These are phyloP conservation scores for Lasiurus borealis DNA, from an alignment of 2,113 vertebrate genomes.

Conservation along the genomic window DNA sequence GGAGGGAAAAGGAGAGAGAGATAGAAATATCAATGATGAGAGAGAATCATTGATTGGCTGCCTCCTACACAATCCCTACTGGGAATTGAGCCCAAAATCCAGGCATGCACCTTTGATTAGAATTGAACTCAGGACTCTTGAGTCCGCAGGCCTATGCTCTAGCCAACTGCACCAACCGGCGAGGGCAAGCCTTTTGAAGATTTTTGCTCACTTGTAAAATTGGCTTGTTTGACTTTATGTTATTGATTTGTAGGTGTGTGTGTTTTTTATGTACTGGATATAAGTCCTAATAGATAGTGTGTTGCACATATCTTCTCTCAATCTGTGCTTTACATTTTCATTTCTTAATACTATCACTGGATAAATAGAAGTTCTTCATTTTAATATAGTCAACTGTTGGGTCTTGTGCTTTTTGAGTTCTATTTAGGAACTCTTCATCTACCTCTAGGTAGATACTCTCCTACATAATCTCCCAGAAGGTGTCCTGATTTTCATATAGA, in stretches of 20 bases:
- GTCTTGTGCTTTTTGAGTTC: neutral
- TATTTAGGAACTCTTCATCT: neutral
- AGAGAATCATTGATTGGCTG: too few relatives aligned
- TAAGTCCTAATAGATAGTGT: neutral
- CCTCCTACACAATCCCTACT: too few relatives aligned
- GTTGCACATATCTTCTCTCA: neutral
- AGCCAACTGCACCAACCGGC: too few relatives aligned
- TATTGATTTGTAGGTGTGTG: conserved; percentile 7
- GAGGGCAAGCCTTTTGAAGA: neutral
- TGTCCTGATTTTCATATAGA: neutral
- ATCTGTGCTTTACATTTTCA: neutral
- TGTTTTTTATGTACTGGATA: neutral
- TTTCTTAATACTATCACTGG: neutral
- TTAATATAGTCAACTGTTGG: neutral
- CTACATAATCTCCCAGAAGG: neutral
- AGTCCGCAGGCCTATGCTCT: too few relatives aligned
- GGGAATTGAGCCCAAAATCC: too few relatives aligned
- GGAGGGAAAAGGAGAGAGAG: too few relatives aligned
- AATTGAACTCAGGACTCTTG: too few relatives aligned
- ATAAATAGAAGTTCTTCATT: conserved; percentile 37
- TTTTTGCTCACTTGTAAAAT: neutral
- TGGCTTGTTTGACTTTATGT: neutral
- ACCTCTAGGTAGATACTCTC: neutral
- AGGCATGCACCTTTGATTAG: too few relatives aligned
- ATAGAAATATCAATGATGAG: too few relatives aligned